Conservation (phyloP, 2,797 vertebrate species). For the Nyctalus aviator region DNA sequence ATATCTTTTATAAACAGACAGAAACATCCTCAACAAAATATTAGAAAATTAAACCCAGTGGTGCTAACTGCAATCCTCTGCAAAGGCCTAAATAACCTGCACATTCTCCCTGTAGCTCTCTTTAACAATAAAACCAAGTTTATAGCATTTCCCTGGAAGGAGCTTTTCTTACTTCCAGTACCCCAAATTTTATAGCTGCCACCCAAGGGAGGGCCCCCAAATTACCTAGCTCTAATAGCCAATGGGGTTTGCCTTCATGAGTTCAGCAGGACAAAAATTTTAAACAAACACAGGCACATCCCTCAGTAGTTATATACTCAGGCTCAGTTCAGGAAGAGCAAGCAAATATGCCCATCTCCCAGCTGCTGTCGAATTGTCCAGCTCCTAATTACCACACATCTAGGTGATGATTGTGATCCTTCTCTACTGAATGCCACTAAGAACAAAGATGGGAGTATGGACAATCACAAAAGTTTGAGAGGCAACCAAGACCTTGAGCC, state of each 20-base stretch:
- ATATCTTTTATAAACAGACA: background rate
- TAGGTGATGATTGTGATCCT: background rate
- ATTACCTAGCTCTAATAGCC: background rate
- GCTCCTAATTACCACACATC: background rate
- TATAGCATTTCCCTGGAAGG: background rate
- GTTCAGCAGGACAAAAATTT: background rate
- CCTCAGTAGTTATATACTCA: background rate
- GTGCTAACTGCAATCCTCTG: background rate
- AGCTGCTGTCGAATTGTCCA: background rate
- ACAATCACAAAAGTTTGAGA: background rate
- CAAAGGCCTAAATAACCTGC: background rate
- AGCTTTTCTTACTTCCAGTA: background rate
- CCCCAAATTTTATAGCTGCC: background rate
- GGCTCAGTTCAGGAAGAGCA: background rate
- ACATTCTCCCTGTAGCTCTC: background rate
- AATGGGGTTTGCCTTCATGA: background rate
- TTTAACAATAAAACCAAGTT: background rate
- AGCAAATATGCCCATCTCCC: background rate
- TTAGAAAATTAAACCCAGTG: background rate
- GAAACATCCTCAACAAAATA: background rate
- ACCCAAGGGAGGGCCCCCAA: too few relatives aligned
- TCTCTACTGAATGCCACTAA: background rate
- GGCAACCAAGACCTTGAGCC: background rate
- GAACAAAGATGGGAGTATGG: background rate
- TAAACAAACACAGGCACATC: background rate